Evolutionary conservation across 2,797 vertebrate species (phyloP).

Genomic region (Coluber constrictor): DNA sequence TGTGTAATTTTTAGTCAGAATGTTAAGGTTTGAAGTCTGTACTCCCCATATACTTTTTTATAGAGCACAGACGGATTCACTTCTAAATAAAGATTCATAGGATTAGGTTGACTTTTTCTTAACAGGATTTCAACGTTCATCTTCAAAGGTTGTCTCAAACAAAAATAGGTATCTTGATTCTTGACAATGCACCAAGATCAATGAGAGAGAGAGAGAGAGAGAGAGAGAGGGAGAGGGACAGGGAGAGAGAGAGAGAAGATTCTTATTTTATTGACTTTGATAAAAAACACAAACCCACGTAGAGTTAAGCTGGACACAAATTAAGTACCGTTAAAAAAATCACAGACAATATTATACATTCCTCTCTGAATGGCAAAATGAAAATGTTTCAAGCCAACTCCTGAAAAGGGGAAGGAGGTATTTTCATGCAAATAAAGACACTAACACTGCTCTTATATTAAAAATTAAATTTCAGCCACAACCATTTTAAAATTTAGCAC

Average conservation of each 20-base stretch:
- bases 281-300: neutral
- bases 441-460: conserved; percentile 23
- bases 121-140: neutral
- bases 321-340: conserved; percentile 5
- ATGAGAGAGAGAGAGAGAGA: neutral
- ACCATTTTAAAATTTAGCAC: neutral
- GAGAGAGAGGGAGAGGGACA: neutral
- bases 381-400: neutral
- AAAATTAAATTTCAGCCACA: conserved; percentile 52
- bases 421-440: conserved; percentile 19
- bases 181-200: conserved; percentile 1
- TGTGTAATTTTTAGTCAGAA: conserved; percentile 4
- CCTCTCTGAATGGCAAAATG: conserved; percentile 5
- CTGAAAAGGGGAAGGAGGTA: neutral
- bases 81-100: neutral
- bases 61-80: neutral
- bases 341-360: neutral
- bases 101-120: neutral
- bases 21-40: neutral
- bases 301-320: neutral
- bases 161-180: neutral
- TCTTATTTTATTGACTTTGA: neutral
- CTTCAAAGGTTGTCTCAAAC: conserved; percentile 12
- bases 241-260: neutral
- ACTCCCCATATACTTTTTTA: neutral